These are phyloP conservation scores for Phallusia fumigata DNA, from an alignment of 23 tunicate genomes.

Conservation along the genomic window DNA sequence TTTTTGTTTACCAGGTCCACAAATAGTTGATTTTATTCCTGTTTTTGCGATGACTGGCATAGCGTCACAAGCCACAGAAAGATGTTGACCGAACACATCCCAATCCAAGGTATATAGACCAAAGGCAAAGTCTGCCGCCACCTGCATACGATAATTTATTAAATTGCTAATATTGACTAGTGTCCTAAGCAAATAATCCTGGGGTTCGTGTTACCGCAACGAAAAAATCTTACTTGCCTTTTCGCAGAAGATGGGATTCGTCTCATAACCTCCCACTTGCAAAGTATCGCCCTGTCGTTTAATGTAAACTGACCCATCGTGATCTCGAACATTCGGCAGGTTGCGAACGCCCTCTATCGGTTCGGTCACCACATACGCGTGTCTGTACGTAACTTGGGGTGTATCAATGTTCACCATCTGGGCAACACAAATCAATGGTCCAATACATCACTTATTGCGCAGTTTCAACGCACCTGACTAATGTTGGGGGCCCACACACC, in stretches of 20 bases:
- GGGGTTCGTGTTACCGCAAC: not conserved
- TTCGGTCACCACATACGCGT: constrained; percentile 84
- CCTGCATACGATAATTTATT: constrained; percentile 24
- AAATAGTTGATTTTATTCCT: constrained; percentile 75
- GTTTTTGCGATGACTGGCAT: constrained; percentile 52
- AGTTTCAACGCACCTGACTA: constrained; percentile 38
- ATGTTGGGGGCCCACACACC: constrained; percentile 91
- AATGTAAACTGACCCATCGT: constrained; percentile 77
- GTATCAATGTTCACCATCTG: constrained; percentile 70
- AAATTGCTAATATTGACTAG: not conserved
- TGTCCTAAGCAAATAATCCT: not conserved
- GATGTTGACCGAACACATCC: constrained; percentile 86
- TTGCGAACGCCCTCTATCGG: constrained; percentile 57
- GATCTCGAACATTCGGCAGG: constrained; percentile 71
- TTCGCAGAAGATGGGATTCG: constrained; percentile 61
- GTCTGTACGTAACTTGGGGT: constrained; percentile 71
- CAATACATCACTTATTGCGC: not conserved
- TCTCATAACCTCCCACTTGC: constrained; percentile 82
- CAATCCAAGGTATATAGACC: constrained; percentile 81
- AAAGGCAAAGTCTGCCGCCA: constrained; percentile 69
- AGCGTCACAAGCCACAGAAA: constrained; percentile 51
- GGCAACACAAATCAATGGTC: not conserved
- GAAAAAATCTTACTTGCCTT: constrained; percentile 37
- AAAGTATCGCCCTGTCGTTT: constrained; percentile 85
- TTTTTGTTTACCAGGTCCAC: constrained; percentile 69